Percentiles rank a stretch among this genome's conserved stretches.
These are phyloP conservation scores for Osmerus eperlanus DNA, from an alignment of 2,113 vertebrate species.

Conservation along the genomic window DNA sequence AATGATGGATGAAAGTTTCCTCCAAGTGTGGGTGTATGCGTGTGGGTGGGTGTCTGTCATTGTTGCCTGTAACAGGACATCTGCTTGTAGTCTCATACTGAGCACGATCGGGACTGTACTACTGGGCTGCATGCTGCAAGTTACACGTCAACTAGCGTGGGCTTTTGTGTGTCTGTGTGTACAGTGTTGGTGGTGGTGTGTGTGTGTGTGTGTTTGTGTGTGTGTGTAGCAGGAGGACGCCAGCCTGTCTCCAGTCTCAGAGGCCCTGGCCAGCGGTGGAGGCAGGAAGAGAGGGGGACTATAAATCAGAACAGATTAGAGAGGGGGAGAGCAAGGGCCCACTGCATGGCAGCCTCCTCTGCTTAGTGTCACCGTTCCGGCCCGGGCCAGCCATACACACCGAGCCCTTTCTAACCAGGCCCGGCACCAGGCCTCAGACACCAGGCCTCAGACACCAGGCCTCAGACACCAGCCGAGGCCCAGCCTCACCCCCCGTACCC, in stretches of 20 bases:
- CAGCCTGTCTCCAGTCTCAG: conserved; percentile 96
- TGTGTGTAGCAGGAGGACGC: conserved; percentile 75
- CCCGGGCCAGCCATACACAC: conserved; percentile 67
- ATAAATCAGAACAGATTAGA: conserved; percentile 99
- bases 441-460: not conserved
- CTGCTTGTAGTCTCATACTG: too few species aligned
- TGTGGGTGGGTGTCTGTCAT: too few species aligned
- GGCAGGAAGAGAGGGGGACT: conserved; percentile 84
- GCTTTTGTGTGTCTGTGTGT: conserved; percentile 18
- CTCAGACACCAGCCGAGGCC: not conserved
- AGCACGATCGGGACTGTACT: too few species aligned
- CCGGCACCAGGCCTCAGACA: not conserved
- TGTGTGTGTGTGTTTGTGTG: conserved; percentile 76
- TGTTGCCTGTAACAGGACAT: too few species aligned
- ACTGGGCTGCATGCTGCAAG: too few species aligned
- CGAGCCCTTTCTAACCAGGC: not conserved
- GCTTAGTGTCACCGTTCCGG: conserved; percentile 86
- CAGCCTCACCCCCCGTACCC: not conserved
- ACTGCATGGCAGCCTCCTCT: conserved; percentile 85
- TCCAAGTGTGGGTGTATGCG: not conserved
- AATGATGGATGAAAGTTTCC: conserved; percentile 30
- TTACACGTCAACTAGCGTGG: not conserved
- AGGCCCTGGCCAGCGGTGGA: conserved; percentile 87
- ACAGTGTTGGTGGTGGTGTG: conserved; percentile 41
- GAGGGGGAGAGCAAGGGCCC: conserved; percentile 75